Conservation (phyloP, 2,797 vertebrate species). For the Decapterus maruadsi region DNA sequence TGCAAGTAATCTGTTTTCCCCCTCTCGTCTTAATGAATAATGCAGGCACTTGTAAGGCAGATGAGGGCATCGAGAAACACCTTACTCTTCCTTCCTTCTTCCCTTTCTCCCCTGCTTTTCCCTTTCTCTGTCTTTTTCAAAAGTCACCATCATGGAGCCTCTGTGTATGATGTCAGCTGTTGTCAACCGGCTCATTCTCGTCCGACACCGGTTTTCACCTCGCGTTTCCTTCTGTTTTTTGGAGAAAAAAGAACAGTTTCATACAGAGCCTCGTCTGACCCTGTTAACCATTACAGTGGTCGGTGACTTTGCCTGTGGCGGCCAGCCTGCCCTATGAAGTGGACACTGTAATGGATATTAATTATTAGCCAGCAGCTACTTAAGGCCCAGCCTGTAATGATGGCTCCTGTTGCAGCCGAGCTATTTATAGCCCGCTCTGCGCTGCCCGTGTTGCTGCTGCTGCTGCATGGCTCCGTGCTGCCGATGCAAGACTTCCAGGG, state of each 20-base stretch:
- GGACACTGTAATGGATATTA: conserved; percentile 80
- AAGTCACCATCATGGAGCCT: background rate
- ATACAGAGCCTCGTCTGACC: conserved; percentile 7
- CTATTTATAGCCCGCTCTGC: conserved; percentile 80
- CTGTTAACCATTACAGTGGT: conserved; percentile 63
- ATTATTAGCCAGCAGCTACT: conserved; percentile 84
- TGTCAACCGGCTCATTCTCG: background rate
- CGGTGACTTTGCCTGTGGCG: conserved; percentile 58
- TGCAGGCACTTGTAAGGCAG: conserved; percentile 42
- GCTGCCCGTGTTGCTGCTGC: conserved; percentile 47
- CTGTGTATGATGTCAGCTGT: background rate
- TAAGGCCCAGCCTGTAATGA: conserved; percentile 72
- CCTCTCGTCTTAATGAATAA: conserved; percentile 58
- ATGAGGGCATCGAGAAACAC: conserved; percentile 31
- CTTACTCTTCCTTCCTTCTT: background rate
- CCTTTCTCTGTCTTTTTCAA: background rate
- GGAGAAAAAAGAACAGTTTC: background rate
- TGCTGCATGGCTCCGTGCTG: conserved; percentile 31
- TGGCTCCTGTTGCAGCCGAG: conserved; percentile 75
- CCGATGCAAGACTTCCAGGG: conserved; percentile 64
- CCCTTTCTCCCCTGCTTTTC: background rate
- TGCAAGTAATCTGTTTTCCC: conserved; percentile 39
- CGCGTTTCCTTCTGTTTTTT: background rate
- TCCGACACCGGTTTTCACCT: background rate
- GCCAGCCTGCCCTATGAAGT: conserved; percentile 54